Conservation (phyloP, 2,797 vertebrate species). For the Premnoplex brunnescens region DNA sequence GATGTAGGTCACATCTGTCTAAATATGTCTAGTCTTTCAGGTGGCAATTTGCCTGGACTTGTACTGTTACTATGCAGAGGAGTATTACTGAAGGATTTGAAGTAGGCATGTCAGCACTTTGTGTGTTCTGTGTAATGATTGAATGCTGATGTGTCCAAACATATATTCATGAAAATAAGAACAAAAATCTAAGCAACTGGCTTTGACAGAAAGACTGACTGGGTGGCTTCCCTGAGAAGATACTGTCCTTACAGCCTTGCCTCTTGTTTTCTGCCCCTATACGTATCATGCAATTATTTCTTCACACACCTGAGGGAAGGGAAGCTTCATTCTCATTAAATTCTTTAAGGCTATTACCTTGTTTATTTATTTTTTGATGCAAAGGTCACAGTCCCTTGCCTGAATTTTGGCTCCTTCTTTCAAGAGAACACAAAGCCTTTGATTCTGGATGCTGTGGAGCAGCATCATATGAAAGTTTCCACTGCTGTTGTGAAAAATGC, state of each 20-base stretch:
- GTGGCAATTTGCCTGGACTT: neutral
- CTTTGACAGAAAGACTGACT: neutral
- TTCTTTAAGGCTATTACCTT: neutral
- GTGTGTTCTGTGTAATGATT: neutral
- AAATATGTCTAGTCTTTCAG: neutral
- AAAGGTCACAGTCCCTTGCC: neutral
- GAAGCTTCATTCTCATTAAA: neutral
- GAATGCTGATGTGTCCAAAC: neutral
- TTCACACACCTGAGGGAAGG: neutral
- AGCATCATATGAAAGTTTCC: neutral
- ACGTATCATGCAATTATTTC: neutral
- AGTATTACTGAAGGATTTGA: neutral
- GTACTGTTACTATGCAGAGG: neutral
- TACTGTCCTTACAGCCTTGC: neutral
- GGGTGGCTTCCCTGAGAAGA: neutral
- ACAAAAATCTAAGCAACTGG: neutral
- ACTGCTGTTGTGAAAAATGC: neutral
- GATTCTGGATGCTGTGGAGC: neutral
- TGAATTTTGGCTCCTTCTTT: neutral
- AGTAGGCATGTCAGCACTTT: neutral
- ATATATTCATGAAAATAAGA: neutral
- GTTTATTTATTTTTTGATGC: neutral
- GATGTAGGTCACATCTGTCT: neutral
- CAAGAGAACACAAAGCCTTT: neutral
- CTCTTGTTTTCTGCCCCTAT: neutral